Base-by-base conservation (phyloP, 2,113 vertebrate genomes). In the Chionodraco myersi region DNA sequence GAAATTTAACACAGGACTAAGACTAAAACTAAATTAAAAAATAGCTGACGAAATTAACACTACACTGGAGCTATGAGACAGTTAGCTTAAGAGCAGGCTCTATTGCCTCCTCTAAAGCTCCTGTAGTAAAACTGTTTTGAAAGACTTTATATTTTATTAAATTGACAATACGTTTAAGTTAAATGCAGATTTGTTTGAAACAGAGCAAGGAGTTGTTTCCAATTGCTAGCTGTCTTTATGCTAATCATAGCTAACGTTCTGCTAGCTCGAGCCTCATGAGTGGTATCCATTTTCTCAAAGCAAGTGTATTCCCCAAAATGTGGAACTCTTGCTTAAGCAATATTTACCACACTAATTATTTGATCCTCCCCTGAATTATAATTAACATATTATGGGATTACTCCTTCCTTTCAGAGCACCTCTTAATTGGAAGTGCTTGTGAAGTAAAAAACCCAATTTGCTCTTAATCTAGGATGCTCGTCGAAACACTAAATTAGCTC, bases 361-460 rank as follows among this genome's bases (percentile, higher is more conserved):
- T 8, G 2, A 56, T 13, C 2, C 36, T 18, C 63, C 48, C 6
- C 45, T 16, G 14, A 52, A 48, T 11, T 14, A 0, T 49, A 14
- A 57, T 62, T 44, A 45, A 41, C 75, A 21, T 30, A 3, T 23
- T 48, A 12, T 23, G 5, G 0, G 6, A 68, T 52, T 26, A 47
- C 41, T 12, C 6, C 1, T n/a, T 45, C 12, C 26, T 30, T 30
- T 30, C 26, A 47, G 18, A 13, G 71, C 10, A 26, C 12, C 26
- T 69, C 58, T 57, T 52, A n/a, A 51, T 52, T 71, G 15, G 16
- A 53, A 76, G 51, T 69, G 26, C 10, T 30, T 41, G 26, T 68
- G 8, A 10, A 8, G 26, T 12, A 36, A 61, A 77, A 45, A 75
- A 21, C 4, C 3, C 23, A 60, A 16, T 80, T 60, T 30, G 5